Percentiles rank a stretch among this genome's conserved stretches.
Conservation (phyloP, 2,113 vertebrate species). For the Corythornis madagascariensis region DNA sequence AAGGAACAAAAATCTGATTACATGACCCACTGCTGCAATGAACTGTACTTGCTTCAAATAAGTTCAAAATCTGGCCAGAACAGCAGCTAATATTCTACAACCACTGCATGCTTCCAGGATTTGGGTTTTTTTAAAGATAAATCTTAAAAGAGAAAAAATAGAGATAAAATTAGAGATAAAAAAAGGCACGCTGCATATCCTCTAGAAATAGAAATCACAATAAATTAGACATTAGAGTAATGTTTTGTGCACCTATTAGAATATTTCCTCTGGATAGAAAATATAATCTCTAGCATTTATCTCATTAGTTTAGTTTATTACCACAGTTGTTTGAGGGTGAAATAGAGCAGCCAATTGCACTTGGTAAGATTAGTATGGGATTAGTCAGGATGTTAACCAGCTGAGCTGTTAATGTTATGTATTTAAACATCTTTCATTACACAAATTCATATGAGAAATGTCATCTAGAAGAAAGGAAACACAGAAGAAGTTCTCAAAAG, state of each 20-base stretch:
- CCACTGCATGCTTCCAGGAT: neutral
- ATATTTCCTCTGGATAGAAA: neutral
- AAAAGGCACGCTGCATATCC: rapidly evolving
- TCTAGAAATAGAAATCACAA: neutral
- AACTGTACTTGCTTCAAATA: neutral
- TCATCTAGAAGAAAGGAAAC: neutral
- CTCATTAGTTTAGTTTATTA: neutral
- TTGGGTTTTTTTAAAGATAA: neutral
- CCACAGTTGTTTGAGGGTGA: neutral
- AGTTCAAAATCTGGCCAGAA: neutral
- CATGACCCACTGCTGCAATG: neutral
- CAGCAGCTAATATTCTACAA: neutral
- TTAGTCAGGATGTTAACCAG: neutral
- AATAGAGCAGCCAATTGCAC: neutral
- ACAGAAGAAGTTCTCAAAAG: neutral
- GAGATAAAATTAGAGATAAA: neutral
- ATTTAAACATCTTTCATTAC: neutral
- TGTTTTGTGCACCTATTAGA: neutral
- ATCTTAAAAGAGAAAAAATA: neutral
- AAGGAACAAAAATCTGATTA: neutral
- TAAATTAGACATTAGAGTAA: neutral
- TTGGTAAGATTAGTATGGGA: neutral
- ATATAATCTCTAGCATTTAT: neutral
- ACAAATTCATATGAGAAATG: neutral
- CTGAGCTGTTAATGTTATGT: neutral